Evolutionary conservation across 30 jellyfish, hydroid and myxozoan species (phyloP), one percentile per base, ranked within the genome.

Genomic region (Cassiopea xamachana): DNA sequence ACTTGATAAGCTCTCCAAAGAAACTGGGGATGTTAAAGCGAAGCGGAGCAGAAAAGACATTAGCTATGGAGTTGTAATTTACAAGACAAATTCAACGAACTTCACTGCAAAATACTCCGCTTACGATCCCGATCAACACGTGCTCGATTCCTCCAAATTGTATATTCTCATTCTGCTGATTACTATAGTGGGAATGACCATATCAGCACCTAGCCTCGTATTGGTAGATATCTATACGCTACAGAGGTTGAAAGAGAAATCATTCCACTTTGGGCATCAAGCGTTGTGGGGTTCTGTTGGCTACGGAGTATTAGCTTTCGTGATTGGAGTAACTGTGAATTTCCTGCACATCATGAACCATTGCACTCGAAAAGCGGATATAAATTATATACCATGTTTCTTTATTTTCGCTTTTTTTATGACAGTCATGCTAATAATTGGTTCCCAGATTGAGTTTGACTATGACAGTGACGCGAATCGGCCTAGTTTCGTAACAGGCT

Each of bases 271-370:
- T 78, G 98, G 97, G 4, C 92, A 88, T 71, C 98, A 94, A 79
- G 97, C 92, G 16, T 85, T 94, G 19, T 94, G 98, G 98, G 98
- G 98, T 1, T 95, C 98, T 7, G 87, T 94, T 48, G 98, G 98
- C 17, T 90, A 71, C 75, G 97, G 98, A 1, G 27, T 87, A 2
- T 90, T 94, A 50, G 94, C 98, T 1, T 94, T 94, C 81, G 51
- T 77, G 1, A 78, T 94, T 60, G 98, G 98, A 1, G 77, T 87
- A 4, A 46, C 75, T 48, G 98, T 94, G 7, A 94, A 86, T 77
- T 86, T 94, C 76, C 39, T 91, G 15, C 94, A 91, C 75, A 86
- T 60, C 16, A 79, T 61, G 64, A 94, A 94, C 76, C 91, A 87
- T 39, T 94, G 98, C 77, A 94, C 98, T 4, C 70, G 77, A 76